Conservation (phyloP, 2,797 vertebrate species). For the Cheirogaleus major region DNA sequence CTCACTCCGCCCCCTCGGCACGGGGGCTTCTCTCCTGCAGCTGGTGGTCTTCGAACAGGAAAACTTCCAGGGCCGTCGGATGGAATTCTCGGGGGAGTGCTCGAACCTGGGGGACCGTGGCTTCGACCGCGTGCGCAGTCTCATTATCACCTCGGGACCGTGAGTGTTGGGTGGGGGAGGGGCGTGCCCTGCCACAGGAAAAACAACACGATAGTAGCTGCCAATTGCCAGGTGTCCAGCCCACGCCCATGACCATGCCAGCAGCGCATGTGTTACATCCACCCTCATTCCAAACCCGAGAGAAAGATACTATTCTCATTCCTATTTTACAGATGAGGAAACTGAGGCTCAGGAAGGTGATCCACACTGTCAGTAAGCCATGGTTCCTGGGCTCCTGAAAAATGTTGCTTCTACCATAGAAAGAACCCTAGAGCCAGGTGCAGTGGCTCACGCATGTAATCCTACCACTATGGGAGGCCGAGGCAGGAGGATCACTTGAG, state of each 20-base stretch:
- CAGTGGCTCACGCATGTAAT: background rate
- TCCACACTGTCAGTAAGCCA: background rate
- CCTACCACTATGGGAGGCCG: background rate
- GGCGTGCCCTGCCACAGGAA: fast-evolving
- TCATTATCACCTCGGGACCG: conserved; percentile 95
- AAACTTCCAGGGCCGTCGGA: conserved; percentile 96
- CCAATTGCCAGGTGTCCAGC: fast-evolving
- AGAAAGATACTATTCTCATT: background rate
- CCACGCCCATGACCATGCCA: fast-evolving
- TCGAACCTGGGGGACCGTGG: conserved; percentile 93
- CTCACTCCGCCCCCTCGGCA: background rate
- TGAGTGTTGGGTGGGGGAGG: conserved; percentile 85
- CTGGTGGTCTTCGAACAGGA: conserved; percentile 95
- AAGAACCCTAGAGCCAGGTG: background rate
- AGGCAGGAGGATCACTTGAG: background rate
- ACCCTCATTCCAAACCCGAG: background rate
- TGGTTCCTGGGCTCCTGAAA: background rate
- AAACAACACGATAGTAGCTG: fast-evolving
- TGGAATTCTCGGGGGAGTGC: conserved; percentile 94
- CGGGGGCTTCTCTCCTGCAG: conserved; percentile 81
- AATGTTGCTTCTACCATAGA: background rate
- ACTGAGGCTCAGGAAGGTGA: background rate
- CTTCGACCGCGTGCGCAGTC: conserved; percentile 94
- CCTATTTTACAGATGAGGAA: background rate
- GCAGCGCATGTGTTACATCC: too few species aligned